These are phyloP conservation scores for Clarias gariepinus DNA, from an alignment of 2,113 vertebrate genomes.

Conservation along the genomic window DNA sequence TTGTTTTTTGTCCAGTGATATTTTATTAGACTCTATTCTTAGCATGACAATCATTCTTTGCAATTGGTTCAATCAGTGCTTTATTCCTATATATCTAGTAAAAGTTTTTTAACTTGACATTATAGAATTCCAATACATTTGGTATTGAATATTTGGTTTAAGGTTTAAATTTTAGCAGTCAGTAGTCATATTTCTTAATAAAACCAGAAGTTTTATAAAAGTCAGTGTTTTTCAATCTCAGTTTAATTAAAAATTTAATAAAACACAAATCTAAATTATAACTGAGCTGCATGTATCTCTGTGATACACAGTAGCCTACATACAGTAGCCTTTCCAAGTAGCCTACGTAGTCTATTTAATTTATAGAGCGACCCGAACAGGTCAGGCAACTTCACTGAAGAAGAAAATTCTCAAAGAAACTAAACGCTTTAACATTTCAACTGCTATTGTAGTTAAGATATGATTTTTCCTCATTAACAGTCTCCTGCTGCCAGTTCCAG, in stretches of 20 bases:
- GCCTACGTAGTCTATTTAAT: no score
- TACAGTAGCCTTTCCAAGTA: no score
- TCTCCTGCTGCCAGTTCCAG: neutral
- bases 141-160: neutral
- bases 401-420: neutral
- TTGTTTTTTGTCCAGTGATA: neutral
- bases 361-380: neutral
- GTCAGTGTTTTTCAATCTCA: neutral
- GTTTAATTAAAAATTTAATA: neutral
- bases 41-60: neutral
- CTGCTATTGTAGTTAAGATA: constrained; percentile 10
- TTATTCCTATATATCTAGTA: neutral
- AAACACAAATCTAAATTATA: no score
- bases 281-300: no score
- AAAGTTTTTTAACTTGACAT: neutral
- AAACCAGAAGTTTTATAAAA: neutral
- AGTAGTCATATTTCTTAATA: neutral
- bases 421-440: constrained; percentile 25
- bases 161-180: neutral
- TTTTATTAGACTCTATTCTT: neutral
- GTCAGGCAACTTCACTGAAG: constrained; percentile 5
- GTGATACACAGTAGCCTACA: no score
- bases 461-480: neutral
- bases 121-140: neutral
- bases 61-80: neutral